phyloP scores from a whole-genome alignment of 1,140 invertebrate species.

The Apis cerana region DNA sequence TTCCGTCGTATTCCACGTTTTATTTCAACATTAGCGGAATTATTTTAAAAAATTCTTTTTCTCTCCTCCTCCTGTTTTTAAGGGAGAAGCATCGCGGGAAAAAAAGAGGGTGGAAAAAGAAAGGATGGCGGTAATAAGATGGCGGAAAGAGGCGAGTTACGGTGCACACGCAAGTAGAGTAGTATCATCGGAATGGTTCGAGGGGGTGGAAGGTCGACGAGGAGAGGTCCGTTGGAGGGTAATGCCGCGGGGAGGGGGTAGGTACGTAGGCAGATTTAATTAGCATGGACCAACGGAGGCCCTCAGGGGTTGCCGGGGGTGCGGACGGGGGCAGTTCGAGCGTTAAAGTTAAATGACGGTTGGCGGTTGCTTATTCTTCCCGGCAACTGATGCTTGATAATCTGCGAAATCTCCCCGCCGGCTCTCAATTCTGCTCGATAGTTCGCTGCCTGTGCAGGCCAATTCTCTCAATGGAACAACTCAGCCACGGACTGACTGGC shows the following conservation, averaged over 20 bases:
- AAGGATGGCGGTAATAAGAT: conserved; percentile 2
- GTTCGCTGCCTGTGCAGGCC: conserved; percentile 76
- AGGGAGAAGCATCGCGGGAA: neutral
- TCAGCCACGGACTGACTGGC: conserved; percentile 76
- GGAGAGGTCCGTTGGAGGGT: conserved; percentile 49
- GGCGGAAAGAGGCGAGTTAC: conserved; percentile 10
- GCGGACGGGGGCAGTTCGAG: conserved; percentile 77
- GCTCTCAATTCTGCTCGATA: conserved; percentile 75
- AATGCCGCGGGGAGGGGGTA: conserved; percentile 54
- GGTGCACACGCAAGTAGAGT: conserved; percentile 51
- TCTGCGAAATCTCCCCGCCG: conserved; percentile 75
- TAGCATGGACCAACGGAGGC: conserved; percentile 78
- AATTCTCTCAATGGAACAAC: conserved; percentile 81
- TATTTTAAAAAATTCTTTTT: too few species aligned
- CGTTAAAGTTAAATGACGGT: conserved; percentile 82
- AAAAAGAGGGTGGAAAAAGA: neutral
- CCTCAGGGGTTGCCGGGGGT: conserved; percentile 74
- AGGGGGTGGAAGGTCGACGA: conserved; percentile 43
- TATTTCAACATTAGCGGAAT: too few species aligned
- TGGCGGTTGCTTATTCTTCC: conserved; percentile 82
- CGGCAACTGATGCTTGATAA: conserved; percentile 82
- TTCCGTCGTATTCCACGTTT: too few species aligned
- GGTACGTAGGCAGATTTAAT: conserved; percentile 80
- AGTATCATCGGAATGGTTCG: conserved; percentile 43
- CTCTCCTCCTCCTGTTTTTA: too few species aligned